Base-by-base conservation (phyloP, 2,113 vertebrate genomes). In the Corythornis cristatus region DNA sequence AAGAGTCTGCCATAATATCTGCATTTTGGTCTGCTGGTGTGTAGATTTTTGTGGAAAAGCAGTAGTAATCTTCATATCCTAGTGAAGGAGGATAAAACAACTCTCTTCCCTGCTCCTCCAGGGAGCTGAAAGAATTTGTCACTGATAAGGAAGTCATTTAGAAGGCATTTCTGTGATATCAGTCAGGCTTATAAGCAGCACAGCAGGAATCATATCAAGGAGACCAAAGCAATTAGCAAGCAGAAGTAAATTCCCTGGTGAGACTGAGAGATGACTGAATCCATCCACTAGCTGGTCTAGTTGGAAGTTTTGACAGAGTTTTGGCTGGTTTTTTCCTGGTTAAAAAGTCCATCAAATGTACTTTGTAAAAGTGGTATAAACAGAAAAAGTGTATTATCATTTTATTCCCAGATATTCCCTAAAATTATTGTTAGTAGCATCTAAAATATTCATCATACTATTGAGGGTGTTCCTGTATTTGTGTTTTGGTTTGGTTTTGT, bases 101-200 rank as follows among this genome's bases (percentile, higher is more conserved):
- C 73, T 88, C 91, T 93, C 90, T 92, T 85, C 14, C 62, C 86
- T 82, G 50, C 66, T 93, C 73, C 95, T 94, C 86, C 74, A 86
- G 93, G 90, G 96, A 96, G 66, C 68, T 82, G 28, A 94, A 95
- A 91, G 91, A 89, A 91, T 95, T 94, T 94, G 90, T 83, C 74
- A 73, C 92, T 94, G 95, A 96, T 96, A 97, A 96, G 88, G 73
- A 90, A 95, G 90, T 93, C 25, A 96, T 96, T 95, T 96, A 96
- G 95, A 96, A 97, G 95, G 90, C 93, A 96, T 95, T 94, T 95
- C 93, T 95, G 94, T 83, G 90, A 91, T 96, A 96, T 95, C 96
- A 95, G 89, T 96, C 78, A 93, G 83, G 48, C 95, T 95, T 96
- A 95, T 91, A 95, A 93, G 91, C 90, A 82, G 86, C 91, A 46